phyloP scores from a whole-genome alignment of 2,888 invertebrate genomes.

The Magallana nippona region DNA sequence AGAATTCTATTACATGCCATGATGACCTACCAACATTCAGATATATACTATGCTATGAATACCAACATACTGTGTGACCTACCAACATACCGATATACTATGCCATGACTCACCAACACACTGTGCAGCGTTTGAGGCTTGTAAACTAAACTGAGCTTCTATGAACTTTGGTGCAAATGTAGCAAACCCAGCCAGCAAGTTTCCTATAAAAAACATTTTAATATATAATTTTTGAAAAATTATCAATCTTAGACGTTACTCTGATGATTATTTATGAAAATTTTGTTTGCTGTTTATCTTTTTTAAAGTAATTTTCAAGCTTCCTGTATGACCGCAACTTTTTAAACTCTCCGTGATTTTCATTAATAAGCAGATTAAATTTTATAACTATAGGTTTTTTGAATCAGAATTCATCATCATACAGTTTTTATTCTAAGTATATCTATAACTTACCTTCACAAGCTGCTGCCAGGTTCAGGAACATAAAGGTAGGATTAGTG shows the following conservation, averaged over 20 bases:
- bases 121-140: slow-evolving; percentile 74
- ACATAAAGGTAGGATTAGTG: slow-evolving; percentile 78
- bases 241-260: no score
- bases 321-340: no score
- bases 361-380: background rate
- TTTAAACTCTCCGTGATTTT: no score
- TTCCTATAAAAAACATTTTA: slow-evolving; percentile 63
- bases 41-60: no score
- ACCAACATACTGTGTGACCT: no score
- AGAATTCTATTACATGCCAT: no score
- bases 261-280: no score
- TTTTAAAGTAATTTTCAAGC: no score
- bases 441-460: slow-evolving; percentile 81
- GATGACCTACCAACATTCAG: no score
- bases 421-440: background rate
- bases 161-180: slow-evolving; percentile 79
- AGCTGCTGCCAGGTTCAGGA: slow-evolving; percentile 78
- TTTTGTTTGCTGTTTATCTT: no score
- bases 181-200: slow-evolving; percentile 76
- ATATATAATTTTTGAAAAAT: no score
- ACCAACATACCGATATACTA: no score
- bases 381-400: background rate
- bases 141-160: slow-evolving; percentile 76
- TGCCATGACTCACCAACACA: slow-evolving; percentile 81
- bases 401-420: background rate